phyloP scores from a whole-genome alignment of 2,113 vertebrate genomes.

The Galemys pyrenaicus region DNA sequence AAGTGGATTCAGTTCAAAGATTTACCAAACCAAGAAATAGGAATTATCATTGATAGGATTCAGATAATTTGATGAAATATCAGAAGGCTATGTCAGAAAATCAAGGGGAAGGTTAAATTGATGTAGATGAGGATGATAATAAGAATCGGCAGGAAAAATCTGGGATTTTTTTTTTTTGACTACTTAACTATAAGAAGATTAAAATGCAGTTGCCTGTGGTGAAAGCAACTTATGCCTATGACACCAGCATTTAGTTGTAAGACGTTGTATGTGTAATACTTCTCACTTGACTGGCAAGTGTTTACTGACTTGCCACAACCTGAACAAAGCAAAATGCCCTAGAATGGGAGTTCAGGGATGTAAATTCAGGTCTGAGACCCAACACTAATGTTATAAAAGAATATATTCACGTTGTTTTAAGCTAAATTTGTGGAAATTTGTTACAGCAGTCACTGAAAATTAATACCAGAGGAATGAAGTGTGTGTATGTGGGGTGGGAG shows the following conservation, averaged over 20 bases:
- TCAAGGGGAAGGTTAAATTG: background rate
- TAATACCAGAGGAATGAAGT: background rate
- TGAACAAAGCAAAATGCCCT: background rate
- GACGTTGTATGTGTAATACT: background rate
- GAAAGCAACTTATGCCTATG: background rate
- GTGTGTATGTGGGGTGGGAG: no score
- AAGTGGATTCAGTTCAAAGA: background rate
- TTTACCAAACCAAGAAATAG: background rate
- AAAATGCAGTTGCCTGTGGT: background rate
- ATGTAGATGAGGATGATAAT: background rate
- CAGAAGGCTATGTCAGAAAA: background rate
- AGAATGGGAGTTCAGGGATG: background rate
- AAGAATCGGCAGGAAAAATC: background rate
- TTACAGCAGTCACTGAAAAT: background rate
- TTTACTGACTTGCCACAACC: background rate
- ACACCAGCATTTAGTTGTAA: background rate
- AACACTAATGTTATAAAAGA: background rate
- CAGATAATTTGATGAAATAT: background rate
- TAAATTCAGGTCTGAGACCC: background rate
- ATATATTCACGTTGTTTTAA: background rate
- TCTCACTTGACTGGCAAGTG: background rate
- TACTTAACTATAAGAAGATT: background rate
- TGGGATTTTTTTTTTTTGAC: background rate
- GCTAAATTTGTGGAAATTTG: background rate
- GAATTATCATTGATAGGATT: background rate